Conservation (phyloP, 1,140 invertebrate species). For the Bombus affinis region DNA sequence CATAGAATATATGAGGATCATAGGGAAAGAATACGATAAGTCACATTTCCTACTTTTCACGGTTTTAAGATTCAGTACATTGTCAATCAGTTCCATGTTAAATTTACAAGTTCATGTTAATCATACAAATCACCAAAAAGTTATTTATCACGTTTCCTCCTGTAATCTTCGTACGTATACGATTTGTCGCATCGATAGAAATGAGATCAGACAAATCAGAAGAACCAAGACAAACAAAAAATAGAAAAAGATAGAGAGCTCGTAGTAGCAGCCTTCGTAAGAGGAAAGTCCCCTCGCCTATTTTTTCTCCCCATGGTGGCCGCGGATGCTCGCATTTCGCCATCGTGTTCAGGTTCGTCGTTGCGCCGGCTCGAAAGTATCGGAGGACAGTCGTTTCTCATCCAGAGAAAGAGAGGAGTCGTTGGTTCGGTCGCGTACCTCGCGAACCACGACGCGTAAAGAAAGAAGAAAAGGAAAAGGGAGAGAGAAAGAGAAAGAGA, state of each 20-base stretch:
- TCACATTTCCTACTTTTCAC: not conserved
- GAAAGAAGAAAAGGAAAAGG: slow-evolving; percentile 55
- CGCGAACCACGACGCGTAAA: slow-evolving; percentile 59
- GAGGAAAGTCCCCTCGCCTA: not conserved
- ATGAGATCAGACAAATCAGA: not conserved
- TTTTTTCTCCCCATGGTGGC: not conserved
- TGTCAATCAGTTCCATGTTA: not conserved
- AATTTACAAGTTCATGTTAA: not conserved
- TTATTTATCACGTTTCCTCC: not conserved
- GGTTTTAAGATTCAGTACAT: too few species aligned
- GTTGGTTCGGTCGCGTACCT: slow-evolving; percentile 54
- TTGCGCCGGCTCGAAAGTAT: slow-evolving; percentile 45
- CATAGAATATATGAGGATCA: not conserved
- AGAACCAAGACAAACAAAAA: not conserved
- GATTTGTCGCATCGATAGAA: not conserved
- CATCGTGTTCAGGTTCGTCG: slow-evolving; percentile 36
- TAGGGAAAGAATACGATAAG: not conserved
- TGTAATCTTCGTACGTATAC: not conserved
- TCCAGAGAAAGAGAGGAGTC: slow-evolving; percentile 61
- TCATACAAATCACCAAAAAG: not conserved
- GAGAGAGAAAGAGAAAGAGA: too few species aligned
- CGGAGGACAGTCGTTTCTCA: slow-evolving; percentile 54
- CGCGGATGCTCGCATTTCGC: slow-evolving; percentile 28
- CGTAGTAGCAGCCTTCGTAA: too few species aligned
- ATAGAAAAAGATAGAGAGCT: not conserved